Percentiles rank a stretch among this genome's conserved stretches.
phyloP scores from a whole-genome alignment of 2,888 invertebrate species.

The Oscheius sp. region DNA sequence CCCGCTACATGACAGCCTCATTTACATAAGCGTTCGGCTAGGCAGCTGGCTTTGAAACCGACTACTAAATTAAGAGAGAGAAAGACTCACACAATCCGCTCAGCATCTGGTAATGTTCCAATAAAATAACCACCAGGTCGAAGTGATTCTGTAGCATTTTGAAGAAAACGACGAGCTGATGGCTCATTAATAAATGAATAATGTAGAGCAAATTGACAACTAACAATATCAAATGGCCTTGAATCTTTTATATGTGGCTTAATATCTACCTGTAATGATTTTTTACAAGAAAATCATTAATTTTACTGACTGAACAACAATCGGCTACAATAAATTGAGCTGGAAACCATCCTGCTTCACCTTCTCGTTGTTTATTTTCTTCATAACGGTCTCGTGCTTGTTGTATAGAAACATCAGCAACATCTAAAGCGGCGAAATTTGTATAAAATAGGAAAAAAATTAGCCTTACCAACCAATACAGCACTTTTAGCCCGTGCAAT shows the following conservation, averaged over 20 bases:
- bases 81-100: constrained; percentile 86
- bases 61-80: not conserved
- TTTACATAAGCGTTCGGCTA: constrained; percentile 7
- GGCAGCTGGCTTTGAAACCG: not conserved
- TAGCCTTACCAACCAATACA: constrained; percentile 67
- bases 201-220: constrained; percentile 98
- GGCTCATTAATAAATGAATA: constrained; percentile 87
- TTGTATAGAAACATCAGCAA: constrained; percentile 90
- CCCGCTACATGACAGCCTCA: constrained; percentile 24
- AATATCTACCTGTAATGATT: constrained; percentile 30
- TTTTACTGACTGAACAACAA: constrained; percentile 75
- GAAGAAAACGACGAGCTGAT: constrained; percentile 75
- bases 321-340: constrained; percentile 93
- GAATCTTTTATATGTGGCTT: constrained; percentile 6
- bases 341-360: constrained; percentile 77
- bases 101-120: constrained; percentile 93
- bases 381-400: constrained; percentile 88
- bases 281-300: constrained; percentile 1
- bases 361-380: constrained; percentile 78
- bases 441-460: not conserved
- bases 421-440: constrained; percentile 79
- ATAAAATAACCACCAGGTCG: constrained; percentile 92
- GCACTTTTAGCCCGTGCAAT: constrained; percentile 58
- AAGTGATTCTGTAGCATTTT: constrained; percentile 90
- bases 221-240: constrained; percentile 84